These are phyloP conservation scores for Diglossa cyanea DNA, from an alignment of 2,797 vertebrate species.

Conservation along the genomic window DNA sequence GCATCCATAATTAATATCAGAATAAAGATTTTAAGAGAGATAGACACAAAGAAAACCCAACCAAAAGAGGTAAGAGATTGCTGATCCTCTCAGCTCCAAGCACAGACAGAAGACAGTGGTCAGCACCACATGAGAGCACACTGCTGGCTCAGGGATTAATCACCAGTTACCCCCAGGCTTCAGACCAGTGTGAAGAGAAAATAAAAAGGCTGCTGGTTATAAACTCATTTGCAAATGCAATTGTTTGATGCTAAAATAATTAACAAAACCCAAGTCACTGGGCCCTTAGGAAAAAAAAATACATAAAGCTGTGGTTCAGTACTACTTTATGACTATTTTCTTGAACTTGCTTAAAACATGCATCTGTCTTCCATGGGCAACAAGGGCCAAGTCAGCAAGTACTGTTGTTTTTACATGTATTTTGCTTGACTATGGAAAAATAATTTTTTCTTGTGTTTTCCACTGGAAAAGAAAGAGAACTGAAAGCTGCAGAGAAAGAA, in stretches of 20 bases:
- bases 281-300: background rate
- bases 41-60: background rate
- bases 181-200: background rate
- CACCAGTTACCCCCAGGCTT: background rate
- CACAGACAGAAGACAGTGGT: background rate
- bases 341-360: background rate
- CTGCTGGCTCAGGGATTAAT: background rate
- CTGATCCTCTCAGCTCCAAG: background rate
- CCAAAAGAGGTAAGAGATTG: background rate
- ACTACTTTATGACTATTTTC: background rate
- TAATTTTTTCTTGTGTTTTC: background rate
- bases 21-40: background rate
- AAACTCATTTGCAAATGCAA: background rate
- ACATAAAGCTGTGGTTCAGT: background rate
- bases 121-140: background rate
- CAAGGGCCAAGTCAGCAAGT: background rate
- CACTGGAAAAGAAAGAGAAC: background rate
- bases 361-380: background rate
- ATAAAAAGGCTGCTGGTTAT: background rate
- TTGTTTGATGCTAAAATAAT: background rate
- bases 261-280: background rate
- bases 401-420: background rate
- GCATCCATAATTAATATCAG: background rate
- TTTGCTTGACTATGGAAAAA: background rate
- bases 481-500: background rate